Base-by-base conservation (phyloP, 2,113 vertebrate species). In the Anser cygnoides region DNA sequence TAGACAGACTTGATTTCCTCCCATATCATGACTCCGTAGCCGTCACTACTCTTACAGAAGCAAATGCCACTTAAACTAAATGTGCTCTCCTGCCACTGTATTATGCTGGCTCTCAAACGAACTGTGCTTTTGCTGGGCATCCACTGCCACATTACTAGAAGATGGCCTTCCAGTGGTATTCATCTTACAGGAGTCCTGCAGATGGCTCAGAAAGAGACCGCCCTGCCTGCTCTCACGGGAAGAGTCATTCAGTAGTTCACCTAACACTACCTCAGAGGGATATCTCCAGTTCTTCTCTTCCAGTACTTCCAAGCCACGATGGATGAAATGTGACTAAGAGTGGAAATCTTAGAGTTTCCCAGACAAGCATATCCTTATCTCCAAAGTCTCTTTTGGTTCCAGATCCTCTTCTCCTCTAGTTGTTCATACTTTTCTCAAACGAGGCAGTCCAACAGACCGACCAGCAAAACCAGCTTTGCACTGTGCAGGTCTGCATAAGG, bases 211-310 rank as follows among this genome's bases (percentile, higher is more conserved):
- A 84, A 90, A 84, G 65, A 87, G 54, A 62, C 52, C 63, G 75
- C 41, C 59, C 65, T 3, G 10, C 58, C 55, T 83, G 41, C 78
- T 94, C 89, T 84, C 81, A 80, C 88, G 63, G 78, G 68, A 93
- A 88, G 71, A 92, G 63, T 70, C 78, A 71, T 74, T 83, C 92
- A 93, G 91, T 80, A 96, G 84, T 82, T 92, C 76, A 85, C n/a
- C 63, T 74, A 82, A 87, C 62, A 84, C 59, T 55, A 37, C 46
- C 76, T 26, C 58, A 87, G 37, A 33, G n/a, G 3, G 0, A 52
- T 50, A 80, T 58, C 54, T 84, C 58, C 75, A 91, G n/a, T 84
- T 87, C 59, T 92, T 88, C 61, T 87, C 76, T 84, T 92, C 33
- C 23, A 82, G 50, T 44, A 72, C 71, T 87, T 91, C 87, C 81